These are phyloP conservation scores for Gnathonemus echidnorhynchus DNA, from an alignment of 2,113 vertebrate genomes.

Conservation along the genomic window DNA sequence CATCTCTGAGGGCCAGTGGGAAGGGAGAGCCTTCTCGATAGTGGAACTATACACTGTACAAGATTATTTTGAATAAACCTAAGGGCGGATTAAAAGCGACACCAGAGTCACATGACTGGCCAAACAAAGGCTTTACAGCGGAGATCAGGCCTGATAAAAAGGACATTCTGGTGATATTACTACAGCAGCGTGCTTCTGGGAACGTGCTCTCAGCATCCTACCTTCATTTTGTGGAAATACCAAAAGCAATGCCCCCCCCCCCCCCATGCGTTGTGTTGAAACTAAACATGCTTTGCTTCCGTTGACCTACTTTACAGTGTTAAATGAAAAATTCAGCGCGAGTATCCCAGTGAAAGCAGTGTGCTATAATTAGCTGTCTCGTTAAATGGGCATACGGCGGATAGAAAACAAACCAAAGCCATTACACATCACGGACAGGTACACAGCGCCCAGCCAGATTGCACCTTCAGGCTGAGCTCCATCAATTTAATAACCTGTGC, in stretches of 20 bases:
- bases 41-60: not conserved
- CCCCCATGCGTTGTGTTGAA: not conserved
- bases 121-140: not conserved
- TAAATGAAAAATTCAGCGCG: conserved; percentile 17
- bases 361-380: not conserved
- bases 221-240: conserved; percentile 6
- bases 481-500: not conserved
- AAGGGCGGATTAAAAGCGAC: not conserved
- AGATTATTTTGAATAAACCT: not conserved
- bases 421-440: not conserved
- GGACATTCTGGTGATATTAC: not conserved
- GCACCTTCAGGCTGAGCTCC: not conserved
- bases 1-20: not conserved
- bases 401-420: not conserved
- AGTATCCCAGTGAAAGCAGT: not conserved
- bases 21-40: not conserved
- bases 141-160: not conserved
- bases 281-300: not conserved
- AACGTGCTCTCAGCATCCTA: not conserved
- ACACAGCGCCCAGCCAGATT: not conserved
- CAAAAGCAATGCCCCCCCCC: not conserved
- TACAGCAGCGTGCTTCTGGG: not conserved
- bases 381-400: conserved; percentile 8
- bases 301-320: conserved; percentile 17
- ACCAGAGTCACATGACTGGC: not conserved